phyloP scores from a whole-genome alignment of 1,140 invertebrate genomes.

The Atopsyche davidsoni region DNA sequence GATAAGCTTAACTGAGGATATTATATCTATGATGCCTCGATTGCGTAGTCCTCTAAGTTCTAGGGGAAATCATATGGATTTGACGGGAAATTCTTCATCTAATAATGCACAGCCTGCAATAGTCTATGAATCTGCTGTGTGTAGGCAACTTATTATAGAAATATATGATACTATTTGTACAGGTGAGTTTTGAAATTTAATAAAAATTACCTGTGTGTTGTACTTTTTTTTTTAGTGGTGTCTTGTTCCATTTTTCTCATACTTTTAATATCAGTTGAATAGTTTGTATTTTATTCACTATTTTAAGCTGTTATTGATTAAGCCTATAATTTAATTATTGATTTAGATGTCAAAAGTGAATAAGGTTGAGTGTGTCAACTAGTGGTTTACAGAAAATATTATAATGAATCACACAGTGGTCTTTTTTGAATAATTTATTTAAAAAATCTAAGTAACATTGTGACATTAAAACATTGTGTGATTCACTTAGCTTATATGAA shows the following conservation, averaged over 20 bases:
- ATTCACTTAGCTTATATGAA: conserved; percentile 1
- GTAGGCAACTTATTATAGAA: conserved; percentile 74
- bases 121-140: conserved; percentile 80
- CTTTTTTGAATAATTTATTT: too few relatives aligned
- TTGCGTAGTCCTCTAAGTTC: conserved; percentile 53
- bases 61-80: conserved; percentile 48
- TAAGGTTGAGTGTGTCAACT: too few relatives aligned
- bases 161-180: conserved; percentile 79
- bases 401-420: too few relatives aligned
- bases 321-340: too few relatives aligned
- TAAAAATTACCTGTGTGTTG: neutral
- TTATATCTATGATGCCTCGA: conserved; percentile 54
- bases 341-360: too few relatives aligned
- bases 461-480: neutral
- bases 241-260: neutral
- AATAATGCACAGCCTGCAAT: conserved; percentile 42
- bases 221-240: neutral
- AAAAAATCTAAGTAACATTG: too few relatives aligned
- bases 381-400: too few relatives aligned
- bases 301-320: too few relatives aligned
- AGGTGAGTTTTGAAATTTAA: conserved; percentile 32
- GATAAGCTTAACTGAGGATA: conserved; percentile 50
- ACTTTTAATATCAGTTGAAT: too few relatives aligned
- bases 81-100: conserved; percentile 43
- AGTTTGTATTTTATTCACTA: conserved; percentile 4